Conservation (phyloP, 2,113 vertebrate species). For the Paedocypris sp. region DNA sequence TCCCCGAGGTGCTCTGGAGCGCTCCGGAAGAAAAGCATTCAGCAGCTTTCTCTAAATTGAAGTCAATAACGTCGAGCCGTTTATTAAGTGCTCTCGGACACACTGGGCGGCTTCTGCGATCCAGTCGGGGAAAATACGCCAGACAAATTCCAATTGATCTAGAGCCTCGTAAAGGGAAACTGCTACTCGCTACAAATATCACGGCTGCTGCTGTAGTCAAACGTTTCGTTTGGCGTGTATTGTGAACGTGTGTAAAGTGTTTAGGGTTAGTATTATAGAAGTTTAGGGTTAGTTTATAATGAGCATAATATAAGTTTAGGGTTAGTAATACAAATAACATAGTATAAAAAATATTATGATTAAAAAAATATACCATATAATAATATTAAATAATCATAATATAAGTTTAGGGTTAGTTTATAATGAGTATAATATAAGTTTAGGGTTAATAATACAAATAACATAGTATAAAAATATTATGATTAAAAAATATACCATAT, state of each 20-base stretch:
- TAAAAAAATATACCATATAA: no score
- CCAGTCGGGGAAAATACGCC: slow-evolving; percentile 35
- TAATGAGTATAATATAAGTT: no score
- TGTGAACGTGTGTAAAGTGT: slow-evolving; percentile 22
- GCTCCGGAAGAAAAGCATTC: slow-evolving; percentile 53
- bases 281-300: no score
- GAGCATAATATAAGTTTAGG: no score
- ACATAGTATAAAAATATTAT: no score
- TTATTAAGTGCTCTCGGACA: slow-evolving; percentile 54
- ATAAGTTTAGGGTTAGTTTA: no score
- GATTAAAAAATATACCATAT: no score
- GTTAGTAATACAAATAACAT: no score
- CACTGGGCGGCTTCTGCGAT: slow-evolving; percentile 45
- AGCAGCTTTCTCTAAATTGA: slow-evolving; percentile 61
- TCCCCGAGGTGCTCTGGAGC: slow-evolving; percentile 45
- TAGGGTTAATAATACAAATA: no score
- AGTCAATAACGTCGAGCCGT: slow-evolving; percentile 58
- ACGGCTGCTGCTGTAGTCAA: slow-evolving; percentile 21
- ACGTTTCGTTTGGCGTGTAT: slow-evolving; percentile 25
- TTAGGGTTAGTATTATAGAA: no score
- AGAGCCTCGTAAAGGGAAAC: slow-evolving; percentile 15
- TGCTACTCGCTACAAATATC: slow-evolving; percentile 36
- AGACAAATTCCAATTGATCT: slow-evolving; percentile 34
- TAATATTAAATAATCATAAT: no score
- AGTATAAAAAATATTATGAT: no score